Percentiles rank a stretch among this genome's conserved stretches.
Conservation (phyloP, 2,888 invertebrate genomes). For the Lymantria dispar region DNA sequence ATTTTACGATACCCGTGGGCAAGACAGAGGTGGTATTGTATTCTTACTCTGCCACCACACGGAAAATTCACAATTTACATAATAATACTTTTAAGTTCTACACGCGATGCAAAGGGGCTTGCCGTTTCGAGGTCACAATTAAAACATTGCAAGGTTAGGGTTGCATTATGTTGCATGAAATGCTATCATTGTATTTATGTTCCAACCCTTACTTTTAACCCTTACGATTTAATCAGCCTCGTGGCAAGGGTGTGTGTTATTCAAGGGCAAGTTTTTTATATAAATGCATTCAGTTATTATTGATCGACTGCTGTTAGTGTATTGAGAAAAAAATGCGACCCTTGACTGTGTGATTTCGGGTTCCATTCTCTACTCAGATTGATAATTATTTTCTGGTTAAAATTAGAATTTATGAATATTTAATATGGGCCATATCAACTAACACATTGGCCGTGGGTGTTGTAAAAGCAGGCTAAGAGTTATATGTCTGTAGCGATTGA, state of each 20-base stretch:
- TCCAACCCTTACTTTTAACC: conserved; percentile 17
- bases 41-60: too few relatives aligned
- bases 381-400: too few relatives aligned
- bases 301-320: not conserved
- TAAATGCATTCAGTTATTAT: not conserved
- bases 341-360: not conserved
- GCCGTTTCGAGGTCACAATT: conserved; percentile 4
- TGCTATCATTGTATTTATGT: conserved; percentile 4
- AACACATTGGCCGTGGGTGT: too few relatives aligned
- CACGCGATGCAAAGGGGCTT: not conserved
- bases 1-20: too few relatives aligned
- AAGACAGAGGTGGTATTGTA: too few relatives aligned
- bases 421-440: too few relatives aligned
- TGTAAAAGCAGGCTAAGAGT: too few relatives aligned
- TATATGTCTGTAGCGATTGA: too few relatives aligned
- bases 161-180: conserved; percentile 18
- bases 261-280: not conserved
- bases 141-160: conserved; percentile 6
- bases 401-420: too few relatives aligned
- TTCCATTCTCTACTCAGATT: too few relatives aligned
- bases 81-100: conserved; percentile 5
- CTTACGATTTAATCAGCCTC: conserved; percentile 8
- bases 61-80: conserved; percentile 5
- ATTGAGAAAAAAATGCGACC: too few relatives aligned
- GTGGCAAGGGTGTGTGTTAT: conserved; percentile 2